Evolutionary conservation across 2,797 vertebrate genomes (phyloP), one percentile per base, ranked within the genome.

Genomic region (Anguilla megastoma): DNA sequence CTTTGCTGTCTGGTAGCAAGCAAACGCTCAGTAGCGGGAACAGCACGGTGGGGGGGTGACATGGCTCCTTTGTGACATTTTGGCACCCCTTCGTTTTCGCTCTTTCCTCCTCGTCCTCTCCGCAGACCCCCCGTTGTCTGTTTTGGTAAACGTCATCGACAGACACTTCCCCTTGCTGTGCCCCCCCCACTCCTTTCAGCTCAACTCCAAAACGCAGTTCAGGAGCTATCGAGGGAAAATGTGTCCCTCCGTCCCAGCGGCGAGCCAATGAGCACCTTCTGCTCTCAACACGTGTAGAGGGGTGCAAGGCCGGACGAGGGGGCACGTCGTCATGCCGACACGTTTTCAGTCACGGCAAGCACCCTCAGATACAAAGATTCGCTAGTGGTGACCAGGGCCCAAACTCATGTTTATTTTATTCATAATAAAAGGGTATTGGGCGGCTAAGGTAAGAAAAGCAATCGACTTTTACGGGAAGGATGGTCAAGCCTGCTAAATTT

Each of bases 371-470:
- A 36, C 3, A 0, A 41, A 80, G 12, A 80, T 89, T 45, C 84
- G 27, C 85, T 84, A 83, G 84, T 50, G 87, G 92, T 90, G 92
- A 93, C 95, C 96, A 93, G 94, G 24, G 96, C 96, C 97, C 95
- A 95, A 96, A 96, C 96, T 97, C 96, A 95, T 94, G 96, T 97
- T 96, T 96, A 96, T 96, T 97, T 96, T 96, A 96, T 96, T 96
- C 96, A 95, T 95, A 50, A 50, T 50, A 96, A 96, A 79, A 96
- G 96, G 95, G 96, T 96, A 95, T 96, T 95, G 96, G 96, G 96
- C 95, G 9, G 93, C 95, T 96, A 96, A 97, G 96, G 96, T n/a
- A 95, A 95, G 96, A 95, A 96, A 96, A 95, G 96, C 96, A 96
- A 96, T 97, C 96, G 95, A 96, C 96, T 97, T 95, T 36, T 3